Conservation (phyloP, 2,113 vertebrate species). For the Progne subis region DNA sequence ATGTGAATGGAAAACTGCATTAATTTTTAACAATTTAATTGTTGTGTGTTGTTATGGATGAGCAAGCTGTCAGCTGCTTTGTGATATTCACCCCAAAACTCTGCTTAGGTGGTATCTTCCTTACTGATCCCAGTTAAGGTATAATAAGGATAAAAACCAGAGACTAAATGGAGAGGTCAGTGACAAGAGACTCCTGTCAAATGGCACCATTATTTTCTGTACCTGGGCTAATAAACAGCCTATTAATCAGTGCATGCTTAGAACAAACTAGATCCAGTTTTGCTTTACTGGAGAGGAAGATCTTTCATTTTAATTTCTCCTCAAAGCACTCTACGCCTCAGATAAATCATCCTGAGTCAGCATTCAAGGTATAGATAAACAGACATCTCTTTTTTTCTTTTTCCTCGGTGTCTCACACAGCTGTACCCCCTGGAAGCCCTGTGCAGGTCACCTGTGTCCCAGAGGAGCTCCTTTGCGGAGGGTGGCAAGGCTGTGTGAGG, state of each 20-base stretch:
- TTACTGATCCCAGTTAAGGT: not conserved
- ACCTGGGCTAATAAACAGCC: not conserved
- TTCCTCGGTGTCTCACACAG: not conserved
- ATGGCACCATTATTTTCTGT: not conserved
- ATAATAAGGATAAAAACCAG: not conserved
- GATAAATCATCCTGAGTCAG: not conserved
- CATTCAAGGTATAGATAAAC: not conserved
- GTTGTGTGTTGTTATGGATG: not conserved
- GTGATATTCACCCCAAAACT: not conserved
- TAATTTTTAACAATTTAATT: not conserved
- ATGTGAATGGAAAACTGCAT: not conserved
- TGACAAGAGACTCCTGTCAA: not conserved
- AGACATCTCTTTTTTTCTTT: not conserved
- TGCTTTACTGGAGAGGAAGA: not conserved
- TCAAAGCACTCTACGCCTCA: not conserved
- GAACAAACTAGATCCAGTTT: not conserved
- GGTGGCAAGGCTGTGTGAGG: fast-evolving
- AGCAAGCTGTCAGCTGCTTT: not conserved
- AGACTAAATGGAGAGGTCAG: not conserved
- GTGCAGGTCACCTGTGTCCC: fast-evolving
- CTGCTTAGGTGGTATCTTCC: not conserved
- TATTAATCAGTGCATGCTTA: not conserved
- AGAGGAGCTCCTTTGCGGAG: not conserved
- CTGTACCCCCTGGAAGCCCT: fast-evolving
- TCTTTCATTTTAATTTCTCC: not conserved